Evolutionary conservation across 2,888 invertebrate species (phyloP), one percentile per base, ranked within the genome.

Genomic region (Athetis lepigone): DNA sequence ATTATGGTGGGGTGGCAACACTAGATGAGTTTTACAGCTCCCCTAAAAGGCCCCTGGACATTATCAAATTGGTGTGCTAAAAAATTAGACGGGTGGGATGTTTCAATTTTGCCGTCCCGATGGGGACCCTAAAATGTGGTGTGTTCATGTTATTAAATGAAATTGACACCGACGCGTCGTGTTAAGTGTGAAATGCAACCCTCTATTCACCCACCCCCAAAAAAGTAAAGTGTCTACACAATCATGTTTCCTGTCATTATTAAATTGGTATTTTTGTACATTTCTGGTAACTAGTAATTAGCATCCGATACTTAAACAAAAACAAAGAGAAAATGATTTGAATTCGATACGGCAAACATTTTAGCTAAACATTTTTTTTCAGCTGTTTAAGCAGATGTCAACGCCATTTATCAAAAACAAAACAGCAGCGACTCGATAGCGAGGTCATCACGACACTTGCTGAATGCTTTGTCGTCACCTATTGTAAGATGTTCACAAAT

Each of bases 1-100:
- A 62, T 71, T 58, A 58, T 27, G n/a, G 19, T n/a, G 18, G 70
- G 43, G 23, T 21, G 60, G 27, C 23, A 37, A 8, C 37, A 47
- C 57, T 55, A 46, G 54, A 62, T 62, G 70, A 69, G 8, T 45
- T 46, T 54, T 23, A 29, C 51, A 45, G 47, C 9, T 18, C 21
- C 61, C 60, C 63, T 19, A 46, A 62, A 55, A 33, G n/a, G 29
- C 27, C 69, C 61, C 70, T 27, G 56, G 56, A 49, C 43, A n/a
- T 40, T 36, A 61, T 52, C 27, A 63, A 71, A 46, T 42, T 43
- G 54, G 43, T 27, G 25, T 46, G 43, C 36, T 50, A 36, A 52
- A 54, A 57, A 57, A 45, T 39, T 65, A 25, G 39, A 23, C 19
- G 39, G 45, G n/a, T 42, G 33, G 23, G 18, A 19, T 23, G 25